phyloP scores from a whole-genome alignment of 2,797 vertebrate genomes.

The Bradypodion ventrale region DNA sequence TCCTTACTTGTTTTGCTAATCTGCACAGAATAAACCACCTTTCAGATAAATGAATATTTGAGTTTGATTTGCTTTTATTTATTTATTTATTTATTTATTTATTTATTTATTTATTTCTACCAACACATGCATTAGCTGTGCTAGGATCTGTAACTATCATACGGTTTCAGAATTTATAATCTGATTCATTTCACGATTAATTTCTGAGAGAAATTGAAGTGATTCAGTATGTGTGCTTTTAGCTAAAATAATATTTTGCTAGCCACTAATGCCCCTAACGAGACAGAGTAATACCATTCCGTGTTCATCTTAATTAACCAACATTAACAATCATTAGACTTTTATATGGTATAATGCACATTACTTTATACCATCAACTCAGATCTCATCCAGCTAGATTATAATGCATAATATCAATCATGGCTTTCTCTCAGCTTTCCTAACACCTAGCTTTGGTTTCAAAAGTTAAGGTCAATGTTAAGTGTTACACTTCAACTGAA shows the following conservation, averaged over 20 bases:
- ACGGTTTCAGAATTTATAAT: constrained; percentile 55
- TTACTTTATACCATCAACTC: constrained; percentile 74
- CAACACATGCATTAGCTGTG: constrained; percentile 54
- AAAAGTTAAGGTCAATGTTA: constrained; percentile 79
- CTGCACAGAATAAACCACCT: constrained; percentile 40
- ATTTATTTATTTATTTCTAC: too few relatives aligned
- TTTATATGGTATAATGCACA: constrained; percentile 80
- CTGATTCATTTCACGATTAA: constrained; percentile 64
- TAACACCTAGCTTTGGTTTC: constrained; percentile 74
- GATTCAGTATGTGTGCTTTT: constrained; percentile 68
- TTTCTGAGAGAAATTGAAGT: constrained; percentile 62
- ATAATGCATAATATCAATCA: constrained; percentile 78
- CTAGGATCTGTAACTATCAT: constrained; percentile 53
- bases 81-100: too few relatives aligned
- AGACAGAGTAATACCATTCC: constrained; percentile 74
- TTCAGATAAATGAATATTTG: constrained; percentile 13
- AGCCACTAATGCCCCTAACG: constrained; percentile 73
- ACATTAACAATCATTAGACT: constrained; percentile 81
- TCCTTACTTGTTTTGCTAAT: constrained; percentile 19
- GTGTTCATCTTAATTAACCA: constrained; percentile 81
- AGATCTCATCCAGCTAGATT: constrained; percentile 70
- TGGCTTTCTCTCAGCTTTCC: constrained; percentile 68
- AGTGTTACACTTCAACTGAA: constrained; percentile 75
- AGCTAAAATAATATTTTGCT: constrained; percentile 82
- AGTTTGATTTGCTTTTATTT: too few relatives aligned